A percentile compares a stretch with the other conserved stretches of the same genome.
Evolutionary conservation across 1,140 invertebrate genomes (phyloP).

Genomic region (Idris sp.): DNA sequence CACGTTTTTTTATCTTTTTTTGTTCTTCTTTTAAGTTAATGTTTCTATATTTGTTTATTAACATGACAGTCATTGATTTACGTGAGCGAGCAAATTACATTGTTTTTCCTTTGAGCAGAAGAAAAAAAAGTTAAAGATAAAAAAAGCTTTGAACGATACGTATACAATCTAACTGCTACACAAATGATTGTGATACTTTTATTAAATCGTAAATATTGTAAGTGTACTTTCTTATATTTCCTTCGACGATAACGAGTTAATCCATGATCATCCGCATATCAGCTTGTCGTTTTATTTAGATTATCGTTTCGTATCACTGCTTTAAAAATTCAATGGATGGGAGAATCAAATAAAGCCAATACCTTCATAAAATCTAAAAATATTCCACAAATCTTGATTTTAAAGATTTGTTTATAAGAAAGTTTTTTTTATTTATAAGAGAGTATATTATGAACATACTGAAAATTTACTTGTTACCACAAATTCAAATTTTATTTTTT

Average conservation of each 20-base stretch:
- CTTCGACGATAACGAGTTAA: constrained; percentile 14
- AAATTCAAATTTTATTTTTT: too few species aligned
- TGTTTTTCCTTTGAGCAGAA: constrained; percentile 14
- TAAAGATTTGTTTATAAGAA: too few species aligned
- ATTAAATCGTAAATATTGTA: constrained; percentile 32
- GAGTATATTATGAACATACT: too few species aligned
- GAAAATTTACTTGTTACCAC: too few species aligned
- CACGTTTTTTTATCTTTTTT: constrained; percentile 11
- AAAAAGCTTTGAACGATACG: constrained; percentile 27
- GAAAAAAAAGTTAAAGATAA: background rate
- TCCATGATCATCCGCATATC: constrained; percentile 29
- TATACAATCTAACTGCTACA: constrained; percentile 16
- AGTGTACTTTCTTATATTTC: constrained; percentile 18
- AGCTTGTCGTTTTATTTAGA: constrained; percentile 7
- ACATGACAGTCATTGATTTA: constrained; percentile 16
- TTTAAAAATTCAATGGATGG: too few species aligned
- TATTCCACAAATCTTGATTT: too few species aligned
- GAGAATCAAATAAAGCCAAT: too few species aligned
- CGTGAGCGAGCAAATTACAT: constrained; percentile 35
- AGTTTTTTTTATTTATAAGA: too few species aligned
- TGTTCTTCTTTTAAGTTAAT: constrained; percentile 27
- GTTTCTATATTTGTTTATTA: constrained; percentile 27
- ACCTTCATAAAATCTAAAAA: too few species aligned
- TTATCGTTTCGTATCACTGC: background rate
- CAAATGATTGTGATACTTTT: constrained; percentile 33